Conservation (phyloP, 2,888 invertebrate species). For the Leptinotarsa peninsularis region DNA sequence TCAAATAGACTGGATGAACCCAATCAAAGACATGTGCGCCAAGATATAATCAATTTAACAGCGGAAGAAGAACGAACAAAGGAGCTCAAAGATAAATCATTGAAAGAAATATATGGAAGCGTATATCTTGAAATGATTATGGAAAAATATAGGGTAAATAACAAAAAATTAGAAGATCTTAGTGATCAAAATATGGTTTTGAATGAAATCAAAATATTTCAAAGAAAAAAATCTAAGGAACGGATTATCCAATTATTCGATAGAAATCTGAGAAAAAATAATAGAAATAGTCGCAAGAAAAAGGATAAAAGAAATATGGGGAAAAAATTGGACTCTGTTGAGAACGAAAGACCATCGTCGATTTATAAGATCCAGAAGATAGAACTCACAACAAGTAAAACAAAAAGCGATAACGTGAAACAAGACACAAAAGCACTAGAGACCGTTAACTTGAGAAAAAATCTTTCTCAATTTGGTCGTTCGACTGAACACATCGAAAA, state of each 20-base stretch:
- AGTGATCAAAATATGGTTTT: not conserved
- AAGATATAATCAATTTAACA: not conserved
- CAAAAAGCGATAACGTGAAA: not conserved
- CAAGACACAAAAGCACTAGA: not conserved
- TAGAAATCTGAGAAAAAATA: not conserved
- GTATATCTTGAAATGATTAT: conserved; percentile 3
- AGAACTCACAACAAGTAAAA: not conserved
- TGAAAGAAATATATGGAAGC: not conserved
- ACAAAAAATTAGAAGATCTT: not conserved
- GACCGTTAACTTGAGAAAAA: not conserved
- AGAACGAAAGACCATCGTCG: not conserved
- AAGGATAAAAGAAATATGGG: not conserved
- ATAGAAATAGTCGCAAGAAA: not conserved
- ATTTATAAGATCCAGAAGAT: not conserved
- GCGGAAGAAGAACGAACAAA: not conserved
- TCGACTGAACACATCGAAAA: not conserved
- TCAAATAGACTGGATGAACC: not conserved
- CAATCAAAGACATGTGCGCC: no score
- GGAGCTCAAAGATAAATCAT: not conserved
- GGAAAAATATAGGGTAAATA: conserved; percentile 7
- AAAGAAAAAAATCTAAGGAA: not conserved
- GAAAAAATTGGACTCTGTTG: not conserved
- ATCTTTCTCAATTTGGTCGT: not conserved
- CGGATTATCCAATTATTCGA: not conserved
- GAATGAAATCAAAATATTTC: not conserved